Evolutionary conservation across 2,113 vertebrate species (phyloP).

Genomic region (Ceyx margarethae): DNA sequence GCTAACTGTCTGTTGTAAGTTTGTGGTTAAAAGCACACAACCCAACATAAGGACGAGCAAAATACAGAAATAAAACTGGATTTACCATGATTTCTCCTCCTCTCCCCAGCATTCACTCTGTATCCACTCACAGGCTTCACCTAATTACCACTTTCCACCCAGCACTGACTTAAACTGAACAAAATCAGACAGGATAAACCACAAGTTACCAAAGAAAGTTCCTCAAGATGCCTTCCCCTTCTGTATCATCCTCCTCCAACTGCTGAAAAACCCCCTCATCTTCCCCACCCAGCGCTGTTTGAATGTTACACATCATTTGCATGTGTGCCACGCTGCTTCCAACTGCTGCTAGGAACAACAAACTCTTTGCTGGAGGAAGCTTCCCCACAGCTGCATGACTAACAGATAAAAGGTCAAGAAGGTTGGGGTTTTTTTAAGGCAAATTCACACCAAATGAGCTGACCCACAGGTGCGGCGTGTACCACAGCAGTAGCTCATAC

Average conservation of each 20-base stretch:
- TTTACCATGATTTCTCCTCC: background rate
- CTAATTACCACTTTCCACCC: conserved; percentile 8
- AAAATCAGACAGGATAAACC: background rate
- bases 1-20: background rate
- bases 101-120: background rate
- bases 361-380: background rate
- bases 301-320: background rate
- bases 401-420: conserved; percentile 16
- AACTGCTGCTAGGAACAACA: background rate
- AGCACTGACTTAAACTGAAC: background rate
- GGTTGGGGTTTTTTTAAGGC: background rate
- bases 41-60: background rate
- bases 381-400: background rate
- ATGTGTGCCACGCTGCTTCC: background rate
- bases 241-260: background rate
- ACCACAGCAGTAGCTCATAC: background rate
- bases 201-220: conserved; percentile 47
- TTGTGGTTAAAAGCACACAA: background rate
- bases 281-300: background rate
- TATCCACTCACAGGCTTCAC: background rate
- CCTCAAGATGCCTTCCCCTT: background rate
- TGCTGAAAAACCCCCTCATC: background rate
- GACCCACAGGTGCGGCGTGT: background rate
- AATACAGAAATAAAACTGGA: background rate
- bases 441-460: background rate